Base-by-base conservation (phyloP, 2,888 invertebrate genomes). In the Morpho helenor region DNA sequence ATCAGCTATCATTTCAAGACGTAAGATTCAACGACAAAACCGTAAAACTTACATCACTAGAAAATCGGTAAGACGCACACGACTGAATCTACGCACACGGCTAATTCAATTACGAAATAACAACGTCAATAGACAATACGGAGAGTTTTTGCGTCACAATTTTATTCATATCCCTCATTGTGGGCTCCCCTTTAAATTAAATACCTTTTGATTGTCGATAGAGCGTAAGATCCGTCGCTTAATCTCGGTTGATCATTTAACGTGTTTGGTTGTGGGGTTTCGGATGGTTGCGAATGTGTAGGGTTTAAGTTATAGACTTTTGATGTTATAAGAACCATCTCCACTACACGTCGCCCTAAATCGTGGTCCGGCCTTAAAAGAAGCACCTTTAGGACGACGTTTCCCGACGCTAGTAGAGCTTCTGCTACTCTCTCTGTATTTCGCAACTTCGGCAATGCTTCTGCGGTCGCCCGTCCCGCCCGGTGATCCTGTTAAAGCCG, bases 181-280 rank as follows among this genome's bases (percentile, higher is more conserved):
- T 60, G 60, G 59, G 48, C 56, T 56, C 64, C 66, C 64, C 62
- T 62, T 64, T 60, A 63, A 59, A 74, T 75, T 73, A 77, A 73
- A 72, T 71, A 69, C 69, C 76, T 73, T 80, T 87, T 84, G 80
- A 78, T 74, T 75, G 73, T 73, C 82, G 73, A 77, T 76, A 76
- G 80, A 79, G 84, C 84, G 83, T 72, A 76, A 80, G 76, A 80
- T 73, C 74, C 77, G 76, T 65, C 70, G 66, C 73, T 75, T 85
- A 84, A 85, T 84, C 82, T 80, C 75, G 67, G 78, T 75, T 82
- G 83, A 82, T 84, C 81, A 80, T 82, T 84, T 82, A 67, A 67
- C 66, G 70, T 68, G 71, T 66, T 65, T 68, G 66, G 68, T 72
- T 73, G 70, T 68, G 64, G 70, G 74, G 70, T 58, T 70, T 72